Evolutionary conservation across 1,140 invertebrate species (phyloP).

Genomic region (Matsumurasca onukii): DNA sequence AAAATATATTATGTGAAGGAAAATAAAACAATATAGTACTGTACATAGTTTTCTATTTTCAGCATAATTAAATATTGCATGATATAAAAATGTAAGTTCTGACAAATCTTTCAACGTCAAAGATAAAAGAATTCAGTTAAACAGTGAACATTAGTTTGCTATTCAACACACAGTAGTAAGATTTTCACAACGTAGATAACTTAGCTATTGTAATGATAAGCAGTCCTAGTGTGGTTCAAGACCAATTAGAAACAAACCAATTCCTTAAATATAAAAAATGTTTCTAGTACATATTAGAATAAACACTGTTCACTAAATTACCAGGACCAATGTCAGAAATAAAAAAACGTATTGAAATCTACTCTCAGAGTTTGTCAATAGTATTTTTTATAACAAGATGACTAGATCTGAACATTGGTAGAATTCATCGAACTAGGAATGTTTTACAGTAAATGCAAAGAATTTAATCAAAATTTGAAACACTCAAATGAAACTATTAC

Average conservation of each 20-base stretch:
- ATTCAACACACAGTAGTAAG: conserved; percentile 9
- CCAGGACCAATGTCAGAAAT: conserved; percentile 10
- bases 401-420: conserved; percentile 23
- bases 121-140: neutral
- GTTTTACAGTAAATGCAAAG: conserved; percentile 6
- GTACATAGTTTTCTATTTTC: conserved; percentile 25
- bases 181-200: neutral
- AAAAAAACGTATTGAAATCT: neutral
- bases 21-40: neutral
- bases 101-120: neutral
- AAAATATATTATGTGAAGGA: too few relatives aligned
- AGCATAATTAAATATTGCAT: conserved; percentile 25
- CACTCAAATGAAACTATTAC: neutral
- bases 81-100: conserved; percentile 18
- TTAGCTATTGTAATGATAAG: too few relatives aligned
- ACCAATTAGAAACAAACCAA: too few relatives aligned
- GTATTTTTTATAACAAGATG: neutral
- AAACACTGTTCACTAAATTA: too few relatives aligned
- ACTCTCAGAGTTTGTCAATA: neutral
- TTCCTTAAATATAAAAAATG: too few relatives aligned
- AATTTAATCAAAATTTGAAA: neutral
- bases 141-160: conserved; percentile 15
- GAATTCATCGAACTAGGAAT: neutral
- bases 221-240: too few relatives aligned
- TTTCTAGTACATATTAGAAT: too few relatives aligned